Evolutionary conservation across 2,888 invertebrate genomes (phyloP).

Genomic region (Ochropacha duplaris): DNA sequence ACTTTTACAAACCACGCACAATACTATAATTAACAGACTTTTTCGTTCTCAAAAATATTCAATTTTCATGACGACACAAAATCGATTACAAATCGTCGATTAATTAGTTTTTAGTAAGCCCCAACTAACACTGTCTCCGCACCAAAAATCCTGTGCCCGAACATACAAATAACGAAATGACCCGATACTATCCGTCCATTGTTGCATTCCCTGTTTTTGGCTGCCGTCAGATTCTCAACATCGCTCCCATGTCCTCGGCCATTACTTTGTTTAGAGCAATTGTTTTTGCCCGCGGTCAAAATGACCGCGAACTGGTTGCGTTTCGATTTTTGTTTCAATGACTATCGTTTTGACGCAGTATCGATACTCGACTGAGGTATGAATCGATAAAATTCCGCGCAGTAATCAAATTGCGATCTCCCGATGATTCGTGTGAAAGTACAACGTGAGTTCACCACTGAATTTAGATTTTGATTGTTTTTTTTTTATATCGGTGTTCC

Average conservation of each 20-base stretch:
- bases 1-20: background rate
- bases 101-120: slow-evolving; percentile 29
- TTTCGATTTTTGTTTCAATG: slow-evolving; percentile 19
- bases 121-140: slow-evolving; percentile 31
- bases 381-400: slow-evolving; percentile 4
- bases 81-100: slow-evolving; percentile 32
- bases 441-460: slow-evolving; percentile 2
- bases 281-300: slow-evolving; percentile 25
- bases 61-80: background rate
- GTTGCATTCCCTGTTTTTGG: slow-evolving; percentile 66
- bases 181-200: slow-evolving; percentile 59
- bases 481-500: background rate
- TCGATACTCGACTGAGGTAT: slow-evolving; percentile 8
- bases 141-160: slow-evolving; percentile 34
- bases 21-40: background rate
- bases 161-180: slow-evolving; percentile 28
- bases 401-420: slow-evolving; percentile 4
- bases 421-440: slow-evolving; percentile 4
- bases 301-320: slow-evolving; percentile 9
- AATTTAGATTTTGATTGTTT: slow-evolving; percentile 3
- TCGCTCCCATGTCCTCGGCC: slow-evolving; percentile 15
- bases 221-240: slow-evolving; percentile 45
- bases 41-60: background rate
- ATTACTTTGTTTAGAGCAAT: slow-evolving; percentile 19
- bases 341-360: slow-evolving; percentile 11